These are phyloP conservation scores for Lacanobia oleracea DNA, from an alignment of 2,888 invertebrate species.

Conservation along the genomic window DNA sequence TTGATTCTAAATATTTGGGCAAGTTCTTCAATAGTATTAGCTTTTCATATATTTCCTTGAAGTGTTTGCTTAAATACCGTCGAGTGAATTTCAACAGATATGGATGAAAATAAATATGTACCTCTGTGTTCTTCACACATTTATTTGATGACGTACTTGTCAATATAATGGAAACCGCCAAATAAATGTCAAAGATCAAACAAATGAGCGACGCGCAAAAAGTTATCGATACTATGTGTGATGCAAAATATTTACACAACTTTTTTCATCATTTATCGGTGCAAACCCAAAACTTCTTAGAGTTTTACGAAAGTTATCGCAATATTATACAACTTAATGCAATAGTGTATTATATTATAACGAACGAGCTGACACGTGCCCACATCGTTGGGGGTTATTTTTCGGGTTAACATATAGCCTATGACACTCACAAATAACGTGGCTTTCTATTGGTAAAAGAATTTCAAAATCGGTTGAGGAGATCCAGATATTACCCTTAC, in stretches of 20 bases:
- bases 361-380: too few relatives aligned
- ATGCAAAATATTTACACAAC: not conserved
- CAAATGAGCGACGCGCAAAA: slow-evolving; percentile 1
- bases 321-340: not conserved
- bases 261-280: slow-evolving; percentile 5
- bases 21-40: not conserved
- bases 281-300: not conserved
- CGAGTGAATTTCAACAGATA: not conserved
- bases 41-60: not conserved
- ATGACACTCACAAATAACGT: too few relatives aligned
- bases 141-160: slow-evolving; percentile 5
- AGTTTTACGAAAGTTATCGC: not conserved
- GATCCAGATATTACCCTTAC: too few relatives aligned
- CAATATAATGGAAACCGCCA: slow-evolving; percentile 16
- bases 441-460: too few relatives aligned
- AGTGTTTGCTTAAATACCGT: not conserved
- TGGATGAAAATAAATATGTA: not conserved
- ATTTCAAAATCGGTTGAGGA: too few relatives aligned
- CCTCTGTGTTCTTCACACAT: not conserved
- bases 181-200: slow-evolving; percentile 37
- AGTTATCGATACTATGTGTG: slow-evolving; percentile 18
- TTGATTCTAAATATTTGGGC: not conserved
- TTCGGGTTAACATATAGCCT: too few relatives aligned
- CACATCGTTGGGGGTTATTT: too few relatives aligned
- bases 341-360: not conserved